phyloP scores from a whole-genome alignment of 1,140 invertebrate genomes.

The Physella acuta region DNA sequence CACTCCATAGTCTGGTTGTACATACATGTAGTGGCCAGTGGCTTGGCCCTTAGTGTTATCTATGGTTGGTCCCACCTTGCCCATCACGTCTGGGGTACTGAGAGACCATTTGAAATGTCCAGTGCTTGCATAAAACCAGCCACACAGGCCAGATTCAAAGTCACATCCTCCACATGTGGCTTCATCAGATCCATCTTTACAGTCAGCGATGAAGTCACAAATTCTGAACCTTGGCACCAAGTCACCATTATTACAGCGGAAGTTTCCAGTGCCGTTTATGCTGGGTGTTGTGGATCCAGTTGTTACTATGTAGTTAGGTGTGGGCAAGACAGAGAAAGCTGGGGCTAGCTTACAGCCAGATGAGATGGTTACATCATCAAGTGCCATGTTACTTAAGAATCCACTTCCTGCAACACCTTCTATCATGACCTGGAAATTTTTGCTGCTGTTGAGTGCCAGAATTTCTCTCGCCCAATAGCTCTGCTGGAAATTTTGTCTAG shows the following conservation, averaged over 20 bases:
- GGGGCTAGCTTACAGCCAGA: constrained; percentile 40
- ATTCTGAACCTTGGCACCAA: constrained; percentile 38
- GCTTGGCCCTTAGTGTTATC: constrained; percentile 68
- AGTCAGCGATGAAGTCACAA: constrained; percentile 53
- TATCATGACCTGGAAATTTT: constrained; percentile 29
- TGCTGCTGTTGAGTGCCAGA: constrained; percentile 30
- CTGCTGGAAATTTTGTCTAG: constrained; percentile 18
- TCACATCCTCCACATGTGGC: constrained; percentile 52
- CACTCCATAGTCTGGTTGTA: constrained; percentile 40
- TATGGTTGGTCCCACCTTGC: constrained; percentile 72
- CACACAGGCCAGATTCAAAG: constrained; percentile 48
- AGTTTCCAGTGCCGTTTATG: constrained; percentile 32
- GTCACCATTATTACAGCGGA: constrained; percentile 40
- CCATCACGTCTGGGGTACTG: constrained; percentile 55
- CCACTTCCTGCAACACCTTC: constrained; percentile 69
- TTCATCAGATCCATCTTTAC: constrained; percentile 52
- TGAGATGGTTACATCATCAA: constrained; percentile 69
- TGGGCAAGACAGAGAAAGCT: constrained; percentile 33
- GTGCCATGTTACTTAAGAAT: constrained; percentile 72
- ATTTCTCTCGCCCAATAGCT: constrained; percentile 45
- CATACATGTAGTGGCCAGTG: constrained; percentile 50
- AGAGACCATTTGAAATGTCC: constrained; percentile 47
- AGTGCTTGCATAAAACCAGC: constrained; percentile 43
- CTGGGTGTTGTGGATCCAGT: constrained; percentile 35
- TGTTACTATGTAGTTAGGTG: constrained; percentile 37